Conservation (phyloP, 2,797 vertebrate genomes). For the Valencia hispanica region DNA sequence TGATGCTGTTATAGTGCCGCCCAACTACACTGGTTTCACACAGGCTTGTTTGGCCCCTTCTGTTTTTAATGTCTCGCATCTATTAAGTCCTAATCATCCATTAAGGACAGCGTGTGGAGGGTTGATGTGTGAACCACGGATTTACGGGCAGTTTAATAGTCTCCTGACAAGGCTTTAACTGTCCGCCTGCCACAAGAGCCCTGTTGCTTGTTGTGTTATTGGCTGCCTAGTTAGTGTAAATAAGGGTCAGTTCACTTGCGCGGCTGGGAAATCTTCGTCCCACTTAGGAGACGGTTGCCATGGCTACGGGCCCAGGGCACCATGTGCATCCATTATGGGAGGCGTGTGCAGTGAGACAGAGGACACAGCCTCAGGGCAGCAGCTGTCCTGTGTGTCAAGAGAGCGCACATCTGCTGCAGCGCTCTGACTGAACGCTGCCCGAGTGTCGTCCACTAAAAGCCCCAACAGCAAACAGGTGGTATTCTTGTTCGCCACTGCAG, state of each 20-base stretch:
- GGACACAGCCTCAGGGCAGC: constrained; percentile 45
- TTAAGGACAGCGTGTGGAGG: constrained; percentile 4
- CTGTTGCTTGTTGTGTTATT: constrained; percentile 34
- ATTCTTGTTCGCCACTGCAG: not conserved
- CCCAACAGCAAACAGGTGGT: not conserved
- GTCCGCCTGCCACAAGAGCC: constrained; percentile 12
- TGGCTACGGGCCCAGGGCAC: constrained; percentile 62
- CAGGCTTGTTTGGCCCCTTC: constrained; percentile 20
- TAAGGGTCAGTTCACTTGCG: constrained; percentile 53
- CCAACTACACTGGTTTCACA: constrained; percentile 25
- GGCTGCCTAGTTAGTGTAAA: constrained; percentile 34
- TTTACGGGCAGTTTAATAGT: constrained; percentile 13
- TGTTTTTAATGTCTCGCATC: constrained; percentile 5
- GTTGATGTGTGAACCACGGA: constrained; percentile 8
- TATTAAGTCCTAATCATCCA: constrained; percentile 1
- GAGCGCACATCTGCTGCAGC: constrained; percentile 66
- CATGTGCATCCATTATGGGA: constrained; percentile 68
- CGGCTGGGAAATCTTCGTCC: constrained; percentile 56
- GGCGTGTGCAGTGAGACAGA: constrained; percentile 60
- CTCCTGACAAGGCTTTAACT: constrained; percentile 44
- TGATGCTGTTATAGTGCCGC: constrained; percentile 47
- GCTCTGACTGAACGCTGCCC: constrained; percentile 16
- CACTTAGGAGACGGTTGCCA: constrained; percentile 69
- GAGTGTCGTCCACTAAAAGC: not conserved
- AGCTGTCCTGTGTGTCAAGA: constrained; percentile 64